Evolutionary conservation across 1,140 invertebrate genomes (phyloP), one percentile per base, ranked within the genome.

Genomic region (Saccostrea glomerata): DNA sequence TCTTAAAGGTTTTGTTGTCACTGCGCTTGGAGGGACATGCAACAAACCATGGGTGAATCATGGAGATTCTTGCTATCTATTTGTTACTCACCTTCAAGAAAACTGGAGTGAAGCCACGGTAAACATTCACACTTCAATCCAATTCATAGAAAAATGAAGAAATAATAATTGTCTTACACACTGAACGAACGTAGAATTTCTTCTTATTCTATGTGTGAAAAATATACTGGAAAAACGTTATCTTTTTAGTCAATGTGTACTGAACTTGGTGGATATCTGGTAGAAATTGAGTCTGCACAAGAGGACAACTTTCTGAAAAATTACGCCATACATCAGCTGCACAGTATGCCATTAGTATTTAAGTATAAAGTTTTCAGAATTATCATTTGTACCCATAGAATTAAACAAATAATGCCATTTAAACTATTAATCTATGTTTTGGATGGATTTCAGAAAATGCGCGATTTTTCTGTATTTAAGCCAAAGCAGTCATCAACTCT

Each of bases 171-270:
- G 47, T 9, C 47, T 7, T 47, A 47, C 47, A 6, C 9, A 9
- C 9, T 47, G 47, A 47, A 36, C 30, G 30, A 7, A 47, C 2
- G 6, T 47, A 6, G 2, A 3, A 47, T 6, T 6, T 6, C 6
- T 47, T 47, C 47, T 3, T 47, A 7, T 47, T 47, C 47, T 47
- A 47, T 47, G 47, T 47, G 5, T 47, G 47, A 47, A 6, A 47
- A 47, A 7, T 2, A 7, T 9, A 47, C 47, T 7, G 47, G 40
- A 47, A 47, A 47, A 47, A 47, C 2, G 11, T 73, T 73, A 36
- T 25, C 11, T 36, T 77, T 77, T 25, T 15, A 77, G 70, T 77
- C 70, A 36, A 77, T 77, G 70, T 77, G 70, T 30, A 77, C 70
- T 36, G 70, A 77, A 36, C 30, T 77, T 15, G 70, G 70, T 5